These are phyloP conservation scores for Altica lythri DNA, from an alignment of 2,888 invertebrate genomes.

Conservation along the genomic window DNA sequence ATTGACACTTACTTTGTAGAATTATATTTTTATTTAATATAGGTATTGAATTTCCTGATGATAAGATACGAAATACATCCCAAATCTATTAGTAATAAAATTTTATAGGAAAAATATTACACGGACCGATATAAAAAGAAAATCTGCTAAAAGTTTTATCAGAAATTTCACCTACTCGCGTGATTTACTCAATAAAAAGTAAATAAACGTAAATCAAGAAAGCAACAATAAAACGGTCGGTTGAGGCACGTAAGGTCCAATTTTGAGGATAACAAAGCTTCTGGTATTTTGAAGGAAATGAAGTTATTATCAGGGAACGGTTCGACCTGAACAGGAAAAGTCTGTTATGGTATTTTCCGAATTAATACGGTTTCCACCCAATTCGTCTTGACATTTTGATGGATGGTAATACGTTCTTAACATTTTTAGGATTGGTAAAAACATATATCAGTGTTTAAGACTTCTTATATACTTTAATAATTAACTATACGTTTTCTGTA, in stretches of 20 bases:
- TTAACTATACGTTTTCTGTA: too few species aligned
- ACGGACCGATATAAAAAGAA: too few species aligned
- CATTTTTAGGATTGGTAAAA: too few species aligned
- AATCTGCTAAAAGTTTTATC: too few species aligned
- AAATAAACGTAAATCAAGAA: slow-evolving; percentile 13
- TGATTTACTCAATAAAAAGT: slow-evolving; percentile 10
- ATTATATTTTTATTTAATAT: too few species aligned
- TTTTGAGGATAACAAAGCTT: slow-evolving; percentile 8
- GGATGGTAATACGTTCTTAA: slow-evolving; percentile 1
- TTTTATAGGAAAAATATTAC: too few species aligned
- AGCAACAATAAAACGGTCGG: not conserved
- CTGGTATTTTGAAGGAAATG: slow-evolving; percentile 11
- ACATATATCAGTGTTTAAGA: too few species aligned
- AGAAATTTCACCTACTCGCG: slow-evolving; percentile 1
- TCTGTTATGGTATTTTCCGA: not conserved
- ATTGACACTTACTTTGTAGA: too few species aligned
- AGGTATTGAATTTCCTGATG: too few species aligned
- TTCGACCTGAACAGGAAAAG: not conserved
- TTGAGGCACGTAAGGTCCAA: not conserved
- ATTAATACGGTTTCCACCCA: slow-evolving; percentile 3
- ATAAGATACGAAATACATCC: too few species aligned
- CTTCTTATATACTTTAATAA: too few species aligned
- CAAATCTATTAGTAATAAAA: too few species aligned
- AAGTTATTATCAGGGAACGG: slow-evolving; percentile 11
- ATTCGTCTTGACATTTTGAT: slow-evolving; percentile 3